A percentile compares a stretch with the other conserved stretches of the same genome.
Evolutionary conservation across 1,140 invertebrate genomes (phyloP).

Genomic region (Oryctes rhinoceros): DNA sequence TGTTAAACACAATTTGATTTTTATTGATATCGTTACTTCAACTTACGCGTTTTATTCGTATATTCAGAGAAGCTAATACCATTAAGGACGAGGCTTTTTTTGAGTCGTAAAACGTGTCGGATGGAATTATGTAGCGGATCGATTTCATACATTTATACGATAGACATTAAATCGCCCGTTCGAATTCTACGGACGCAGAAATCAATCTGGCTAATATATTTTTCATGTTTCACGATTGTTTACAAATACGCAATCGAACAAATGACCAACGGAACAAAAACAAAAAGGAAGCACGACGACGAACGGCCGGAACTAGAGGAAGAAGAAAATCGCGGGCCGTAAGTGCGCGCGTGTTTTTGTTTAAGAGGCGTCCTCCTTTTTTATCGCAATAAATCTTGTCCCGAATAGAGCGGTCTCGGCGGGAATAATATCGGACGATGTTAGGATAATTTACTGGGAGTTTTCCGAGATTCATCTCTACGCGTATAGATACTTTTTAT

Average conservation of each 20-base stretch:
- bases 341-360: constrained; percentile 23
- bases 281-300: not conserved
- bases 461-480: constrained; percentile 18
- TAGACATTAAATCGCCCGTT: too few species aligned
- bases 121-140: too few species aligned
- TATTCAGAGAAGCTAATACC: too few species aligned
- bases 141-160: too few species aligned
- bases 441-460: constrained; percentile 23
- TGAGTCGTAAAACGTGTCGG: too few species aligned
- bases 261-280: constrained; percentile 3
- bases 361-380: constrained; percentile 10
- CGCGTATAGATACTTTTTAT: not conserved
- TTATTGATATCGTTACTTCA: too few species aligned
- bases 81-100: too few species aligned
- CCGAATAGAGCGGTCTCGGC: constrained; percentile 1
- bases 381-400: constrained; percentile 30
- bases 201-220: constrained; percentile 21
- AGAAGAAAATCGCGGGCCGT: constrained; percentile 13
- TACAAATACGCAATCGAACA: constrained; percentile 25
- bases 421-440: constrained; percentile 29
- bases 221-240: constrained; percentile 30
- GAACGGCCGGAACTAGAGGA: constrained; percentile 8
- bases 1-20: too few species aligned
- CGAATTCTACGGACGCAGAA: not conserved
- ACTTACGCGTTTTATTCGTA: too few species aligned